Evolutionary conservation across 2,113 vertebrate species (phyloP).

Genomic region (Formicarius rufipectus): DNA sequence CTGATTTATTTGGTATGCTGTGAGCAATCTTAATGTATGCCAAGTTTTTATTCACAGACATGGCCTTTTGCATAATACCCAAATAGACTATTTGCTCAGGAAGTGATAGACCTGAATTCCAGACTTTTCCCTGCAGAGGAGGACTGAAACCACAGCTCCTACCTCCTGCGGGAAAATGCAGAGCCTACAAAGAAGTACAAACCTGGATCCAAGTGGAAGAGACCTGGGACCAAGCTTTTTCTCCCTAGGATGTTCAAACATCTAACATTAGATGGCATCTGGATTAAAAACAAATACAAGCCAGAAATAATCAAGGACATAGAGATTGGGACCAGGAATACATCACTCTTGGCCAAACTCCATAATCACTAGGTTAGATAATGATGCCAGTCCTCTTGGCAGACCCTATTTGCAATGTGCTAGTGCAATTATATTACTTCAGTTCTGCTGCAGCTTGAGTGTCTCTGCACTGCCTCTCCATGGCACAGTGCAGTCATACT

Average conservation of each 20-base stretch:
- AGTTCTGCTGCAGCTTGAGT: not conserved
- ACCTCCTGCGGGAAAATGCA: not conserved
- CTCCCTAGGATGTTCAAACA: not conserved
- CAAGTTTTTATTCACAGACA: conserved; percentile 34
- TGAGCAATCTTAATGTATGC: not conserved
- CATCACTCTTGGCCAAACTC: conserved; percentile 2
- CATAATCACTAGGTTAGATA: conserved; percentile 16
- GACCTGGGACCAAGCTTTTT: not conserved
- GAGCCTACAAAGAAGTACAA: not conserved
- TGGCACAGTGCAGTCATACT: not conserved
- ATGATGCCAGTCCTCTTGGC: conserved; percentile 23
- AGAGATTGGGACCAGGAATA: conserved; percentile 1
- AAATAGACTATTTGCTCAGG: not conserved
- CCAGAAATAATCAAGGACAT: conserved; percentile 36
- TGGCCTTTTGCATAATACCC: conserved; percentile 17
- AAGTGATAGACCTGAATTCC: conserved; percentile 12
- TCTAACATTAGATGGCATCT: not conserved
- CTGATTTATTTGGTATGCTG: conserved; percentile 39
- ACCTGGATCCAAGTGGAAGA: not conserved
- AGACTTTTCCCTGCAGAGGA: conserved; percentile 8
- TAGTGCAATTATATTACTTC: not conserved
- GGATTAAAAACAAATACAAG: conserved; percentile 6
- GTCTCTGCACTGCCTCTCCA: not conserved
- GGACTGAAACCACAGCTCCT: not conserved
- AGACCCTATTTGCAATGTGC: not conserved